A percentile compares a stretch with the other conserved stretches of the same genome.
Evolutionary conservation across 1,140 invertebrate genomes (phyloP).

Genomic region (Dinothrombium tinctorium): DNA sequence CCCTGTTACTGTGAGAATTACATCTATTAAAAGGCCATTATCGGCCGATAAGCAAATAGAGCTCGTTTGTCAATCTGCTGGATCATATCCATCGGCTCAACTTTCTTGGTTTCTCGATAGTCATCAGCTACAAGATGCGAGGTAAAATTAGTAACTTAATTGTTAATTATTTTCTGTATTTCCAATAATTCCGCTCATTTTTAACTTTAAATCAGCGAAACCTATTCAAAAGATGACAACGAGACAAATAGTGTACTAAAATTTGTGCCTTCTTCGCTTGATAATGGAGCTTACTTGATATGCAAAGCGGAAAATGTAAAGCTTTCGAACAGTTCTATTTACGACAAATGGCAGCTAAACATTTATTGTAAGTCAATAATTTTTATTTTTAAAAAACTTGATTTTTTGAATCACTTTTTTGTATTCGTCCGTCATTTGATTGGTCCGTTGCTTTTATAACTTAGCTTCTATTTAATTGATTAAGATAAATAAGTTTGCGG

Average conservation of each 20-base stretch:
- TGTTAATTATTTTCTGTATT: too few species aligned
- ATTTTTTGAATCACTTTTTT: too few species aligned
- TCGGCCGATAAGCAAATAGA: slow-evolving; percentile 15
- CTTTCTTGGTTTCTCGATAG: slow-evolving; percentile 14
- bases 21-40: slow-evolving; percentile 3
- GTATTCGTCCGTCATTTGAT: too few species aligned
- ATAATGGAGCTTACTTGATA: slow-evolving; percentile 49
- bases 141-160: too few species aligned
- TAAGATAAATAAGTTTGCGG: too few species aligned
- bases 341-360: slow-evolving; percentile 55
- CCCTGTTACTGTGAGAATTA: background rate
- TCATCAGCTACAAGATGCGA: too few species aligned
- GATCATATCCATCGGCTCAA: slow-evolving; percentile 15
- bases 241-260: slow-evolving; percentile 58
- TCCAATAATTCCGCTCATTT: too few species aligned
- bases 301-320: slow-evolving; percentile 57
- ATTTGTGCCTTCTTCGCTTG: slow-evolving; percentile 43
- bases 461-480: too few species aligned
- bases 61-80: slow-evolving; percentile 14
- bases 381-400: too few species aligned
- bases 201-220: too few species aligned
- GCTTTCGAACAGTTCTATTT: slow-evolving; percentile 30
- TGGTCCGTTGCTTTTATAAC: too few species aligned
- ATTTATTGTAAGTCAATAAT: slow-evolving; percentile 69
- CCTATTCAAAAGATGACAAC: slow-evolving; percentile 58